Conservation (phyloP, 1,140 invertebrate species). For the Monomorium pharaonis region DNA sequence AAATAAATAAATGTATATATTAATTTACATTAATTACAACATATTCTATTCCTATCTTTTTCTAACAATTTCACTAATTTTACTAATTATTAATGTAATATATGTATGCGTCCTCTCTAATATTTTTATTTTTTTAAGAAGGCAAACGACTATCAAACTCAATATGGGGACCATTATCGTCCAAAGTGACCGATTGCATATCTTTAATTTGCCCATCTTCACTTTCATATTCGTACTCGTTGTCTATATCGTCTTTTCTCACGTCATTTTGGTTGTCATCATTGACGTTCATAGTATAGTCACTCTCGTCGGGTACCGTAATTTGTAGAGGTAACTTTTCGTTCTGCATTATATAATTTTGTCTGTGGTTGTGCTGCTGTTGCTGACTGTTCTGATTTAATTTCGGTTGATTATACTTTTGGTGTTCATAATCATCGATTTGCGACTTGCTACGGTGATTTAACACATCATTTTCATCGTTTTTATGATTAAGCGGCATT, state of each 20-base stretch:
- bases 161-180: slow-evolving; percentile 58
- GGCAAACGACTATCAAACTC: slow-evolving; percentile 77
- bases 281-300: slow-evolving; percentile 73
- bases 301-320: slow-evolving; percentile 82
- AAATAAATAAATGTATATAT: slow-evolving; percentile 5
- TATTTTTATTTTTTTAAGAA: slow-evolving; percentile 49
- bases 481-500: slow-evolving; percentile 77
- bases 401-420: slow-evolving; percentile 53
- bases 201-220: slow-evolving; percentile 66
- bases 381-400: slow-evolving; percentile 40
- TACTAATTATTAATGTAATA: slow-evolving; percentile 25
- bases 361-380: slow-evolving; percentile 52
- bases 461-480: slow-evolving; percentile 64
- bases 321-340: slow-evolving; percentile 81
- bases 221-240: slow-evolving; percentile 80
- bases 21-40: neutral
- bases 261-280: slow-evolving; percentile 65
- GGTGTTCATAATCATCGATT: slow-evolving; percentile 48
- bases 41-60: neutral
- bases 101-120: neutral
- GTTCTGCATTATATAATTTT: slow-evolving; percentile 40
- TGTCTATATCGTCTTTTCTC: slow-evolving; percentile 59
- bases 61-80: slow-evolving; percentile 13
- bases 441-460: slow-evolving; percentile 19
- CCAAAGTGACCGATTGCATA: slow-evolving; percentile 18